phyloP scores from a whole-genome alignment of 2,113 vertebrate species.

The Pimephales promelas region DNA sequence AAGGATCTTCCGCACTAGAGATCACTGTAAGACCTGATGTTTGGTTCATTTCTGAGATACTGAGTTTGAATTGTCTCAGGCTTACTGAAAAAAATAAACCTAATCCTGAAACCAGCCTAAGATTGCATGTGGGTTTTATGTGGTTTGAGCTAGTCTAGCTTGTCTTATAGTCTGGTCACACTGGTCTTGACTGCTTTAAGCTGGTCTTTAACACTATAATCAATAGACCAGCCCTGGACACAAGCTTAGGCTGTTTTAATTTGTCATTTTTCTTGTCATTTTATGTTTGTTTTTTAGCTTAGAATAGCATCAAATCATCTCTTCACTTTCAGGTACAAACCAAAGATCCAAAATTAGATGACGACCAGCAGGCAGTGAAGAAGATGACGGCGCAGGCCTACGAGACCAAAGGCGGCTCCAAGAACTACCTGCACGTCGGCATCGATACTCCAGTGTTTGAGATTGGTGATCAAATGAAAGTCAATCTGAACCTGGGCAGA shows the following conservation, averaged over 20 bases:
- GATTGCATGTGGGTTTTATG: background rate
- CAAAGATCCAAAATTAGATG: background rate
- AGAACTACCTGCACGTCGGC: slow-evolving; percentile 66
- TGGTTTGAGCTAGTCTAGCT: background rate
- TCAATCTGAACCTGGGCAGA: slow-evolving; percentile 60
- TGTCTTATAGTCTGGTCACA: background rate
- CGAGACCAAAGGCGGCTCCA: slow-evolving; percentile 46
- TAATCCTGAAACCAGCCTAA: background rate
- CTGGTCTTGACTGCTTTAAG: background rate
- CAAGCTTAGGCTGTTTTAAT: background rate
- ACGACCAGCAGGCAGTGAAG: slow-evolving; percentile 58
- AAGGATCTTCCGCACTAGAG: background rate
- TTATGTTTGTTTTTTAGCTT: background rate
- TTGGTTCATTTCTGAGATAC: background rate
- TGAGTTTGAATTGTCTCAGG: background rate
- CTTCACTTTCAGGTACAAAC: slow-evolving; percentile 63
- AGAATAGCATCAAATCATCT: too few relatives aligned
- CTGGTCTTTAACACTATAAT: background rate
- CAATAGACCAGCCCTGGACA: background rate
- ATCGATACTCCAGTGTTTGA: slow-evolving; percentile 28
- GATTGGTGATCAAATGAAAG: slow-evolving; percentile 42
- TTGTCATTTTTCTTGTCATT: background rate
- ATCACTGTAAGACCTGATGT: slow-evolving; percentile 56
- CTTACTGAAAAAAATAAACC: background rate
- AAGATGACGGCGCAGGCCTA: slow-evolving; percentile 63